phyloP scores from a whole-genome alignment of 2,888 invertebrate genomes.

The Amphipyra tragopoginis region DNA sequence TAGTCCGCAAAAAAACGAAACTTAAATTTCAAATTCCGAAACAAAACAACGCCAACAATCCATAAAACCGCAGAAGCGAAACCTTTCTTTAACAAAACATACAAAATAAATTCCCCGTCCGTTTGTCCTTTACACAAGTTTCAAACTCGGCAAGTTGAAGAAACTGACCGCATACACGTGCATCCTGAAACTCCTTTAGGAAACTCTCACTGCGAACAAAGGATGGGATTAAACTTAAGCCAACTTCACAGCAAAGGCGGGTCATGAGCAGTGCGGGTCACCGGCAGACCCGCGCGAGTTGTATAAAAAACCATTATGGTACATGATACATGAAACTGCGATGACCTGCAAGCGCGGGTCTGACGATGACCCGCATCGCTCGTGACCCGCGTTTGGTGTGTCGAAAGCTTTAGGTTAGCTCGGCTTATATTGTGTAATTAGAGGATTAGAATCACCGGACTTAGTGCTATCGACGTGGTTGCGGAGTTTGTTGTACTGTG shows the following conservation, averaged over 20 bases:
- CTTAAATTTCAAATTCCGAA: slow-evolving; percentile 10
- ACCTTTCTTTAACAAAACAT: slow-evolving; percentile 47
- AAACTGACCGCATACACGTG: slow-evolving; percentile 64
- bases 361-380: too few species aligned
- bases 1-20: background rate
- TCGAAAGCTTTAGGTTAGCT: slow-evolving; percentile 37
- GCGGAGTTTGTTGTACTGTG: slow-evolving; percentile 10
- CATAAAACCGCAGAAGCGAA: slow-evolving; percentile 31
- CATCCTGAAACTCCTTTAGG: slow-evolving; percentile 58
- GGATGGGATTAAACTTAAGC: slow-evolving; percentile 59
- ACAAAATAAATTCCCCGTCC: slow-evolving; percentile 51
- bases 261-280: too few species aligned
- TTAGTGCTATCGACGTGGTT: slow-evolving; percentile 34
- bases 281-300: too few species aligned
- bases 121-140: slow-evolving; percentile 54
- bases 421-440: slow-evolving; percentile 66
- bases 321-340: too few species aligned
- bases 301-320: too few species aligned
- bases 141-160: slow-evolving; percentile 50
- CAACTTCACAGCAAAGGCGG: too few species aligned
- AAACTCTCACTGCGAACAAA: slow-evolving; percentile 62
- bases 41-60: slow-evolving; percentile 17
- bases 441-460: slow-evolving; percentile 53
- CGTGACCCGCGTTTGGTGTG: too few species aligned
- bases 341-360: too few species aligned